A percentile compares a stretch with the other conserved stretches of the same genome.
Evolutionary conservation across 2,888 invertebrate genomes (phyloP).

Genomic region (Seira sanloemensis): DNA sequence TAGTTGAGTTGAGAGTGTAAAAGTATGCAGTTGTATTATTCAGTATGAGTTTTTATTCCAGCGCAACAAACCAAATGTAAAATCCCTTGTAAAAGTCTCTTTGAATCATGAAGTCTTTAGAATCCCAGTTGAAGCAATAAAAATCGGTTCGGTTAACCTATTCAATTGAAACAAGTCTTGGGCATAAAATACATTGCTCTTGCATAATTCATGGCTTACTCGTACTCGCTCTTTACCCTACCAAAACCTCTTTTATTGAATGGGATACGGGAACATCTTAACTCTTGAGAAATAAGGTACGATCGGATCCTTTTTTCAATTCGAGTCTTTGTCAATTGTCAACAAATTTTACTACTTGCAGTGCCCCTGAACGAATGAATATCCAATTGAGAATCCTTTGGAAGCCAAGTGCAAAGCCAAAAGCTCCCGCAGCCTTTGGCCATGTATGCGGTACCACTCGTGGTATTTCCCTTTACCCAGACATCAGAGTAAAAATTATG

Average conservation of each 20-base stretch:
- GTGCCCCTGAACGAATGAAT: background rate
- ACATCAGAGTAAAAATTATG: background rate
- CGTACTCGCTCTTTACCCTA: constrained; percentile 18
- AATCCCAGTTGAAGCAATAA: constrained; percentile 54
- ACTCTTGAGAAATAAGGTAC: background rate
- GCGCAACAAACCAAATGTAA: too few species aligned
- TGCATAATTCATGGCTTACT: constrained; percentile 28
- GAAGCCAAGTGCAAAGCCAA: constrained; percentile 21
- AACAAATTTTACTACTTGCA: constrained; percentile 1
- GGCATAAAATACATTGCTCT: constrained; percentile 11
- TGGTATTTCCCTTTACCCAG: constrained; percentile 48
- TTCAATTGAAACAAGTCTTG: constrained; percentile 40
- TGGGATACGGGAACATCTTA: background rate
- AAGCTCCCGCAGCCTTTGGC: constrained; percentile 61
- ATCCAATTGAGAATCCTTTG: background rate
- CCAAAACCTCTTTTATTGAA: constrained; percentile 23
- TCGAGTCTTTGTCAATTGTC: constrained; percentile 5
- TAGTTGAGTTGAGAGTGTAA: too few species aligned
- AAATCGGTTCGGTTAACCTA: constrained; percentile 65
- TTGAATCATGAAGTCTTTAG: background rate
- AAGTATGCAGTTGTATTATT: too few species aligned
- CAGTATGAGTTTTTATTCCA: too few species aligned
- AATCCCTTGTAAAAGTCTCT: background rate
- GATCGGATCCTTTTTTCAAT: constrained; percentile 9
- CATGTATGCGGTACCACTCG: constrained; percentile 61